Evolutionary conservation across 2,113 vertebrate genomes (phyloP).

Genomic region (Phalacrocorax aristotelis): DNA sequence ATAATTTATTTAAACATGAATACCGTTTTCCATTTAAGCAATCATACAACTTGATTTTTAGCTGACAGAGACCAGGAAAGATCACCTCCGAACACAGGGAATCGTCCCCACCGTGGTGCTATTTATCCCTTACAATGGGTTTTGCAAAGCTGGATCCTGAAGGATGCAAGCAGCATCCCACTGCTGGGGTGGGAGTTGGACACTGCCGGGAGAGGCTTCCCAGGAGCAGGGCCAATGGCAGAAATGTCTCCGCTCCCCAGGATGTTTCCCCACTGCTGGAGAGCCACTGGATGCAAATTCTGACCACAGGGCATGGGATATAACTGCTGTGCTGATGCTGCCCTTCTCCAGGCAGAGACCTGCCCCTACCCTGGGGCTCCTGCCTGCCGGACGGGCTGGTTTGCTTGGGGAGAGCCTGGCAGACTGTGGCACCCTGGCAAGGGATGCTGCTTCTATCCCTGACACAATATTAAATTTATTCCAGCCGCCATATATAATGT

Average conservation of each 20-base stretch:
- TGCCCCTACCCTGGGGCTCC: not conserved
- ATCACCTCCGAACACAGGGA: not conserved
- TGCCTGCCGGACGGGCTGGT: not conserved
- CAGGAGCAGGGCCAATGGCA: fast-evolving
- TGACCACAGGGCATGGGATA: fast-evolving
- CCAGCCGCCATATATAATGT: not conserved
- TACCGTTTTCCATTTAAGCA: conserved; percentile 6
- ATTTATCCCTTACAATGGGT: not conserved
- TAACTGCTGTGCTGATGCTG: not conserved
- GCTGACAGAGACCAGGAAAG: not conserved
- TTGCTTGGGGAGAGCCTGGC: not conserved
- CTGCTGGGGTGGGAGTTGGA: not conserved
- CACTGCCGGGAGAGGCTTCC: not conserved
- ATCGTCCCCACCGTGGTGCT: fast-evolving
- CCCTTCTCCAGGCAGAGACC: not conserved
- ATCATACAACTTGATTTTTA: not conserved
- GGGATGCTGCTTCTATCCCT: not conserved
- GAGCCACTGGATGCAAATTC: not conserved
- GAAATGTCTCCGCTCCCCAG: not conserved
- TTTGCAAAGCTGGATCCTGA: fast-evolving
- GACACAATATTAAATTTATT: not conserved
- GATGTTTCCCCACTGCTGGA: not conserved
- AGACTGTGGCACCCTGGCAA: not conserved
- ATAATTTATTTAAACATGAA: not conserved
- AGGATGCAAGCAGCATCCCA: not conserved